These are phyloP conservation scores for Channa striata DNA, from an alignment of 2,797 vertebrate genomes.

Conservation along the genomic window DNA sequence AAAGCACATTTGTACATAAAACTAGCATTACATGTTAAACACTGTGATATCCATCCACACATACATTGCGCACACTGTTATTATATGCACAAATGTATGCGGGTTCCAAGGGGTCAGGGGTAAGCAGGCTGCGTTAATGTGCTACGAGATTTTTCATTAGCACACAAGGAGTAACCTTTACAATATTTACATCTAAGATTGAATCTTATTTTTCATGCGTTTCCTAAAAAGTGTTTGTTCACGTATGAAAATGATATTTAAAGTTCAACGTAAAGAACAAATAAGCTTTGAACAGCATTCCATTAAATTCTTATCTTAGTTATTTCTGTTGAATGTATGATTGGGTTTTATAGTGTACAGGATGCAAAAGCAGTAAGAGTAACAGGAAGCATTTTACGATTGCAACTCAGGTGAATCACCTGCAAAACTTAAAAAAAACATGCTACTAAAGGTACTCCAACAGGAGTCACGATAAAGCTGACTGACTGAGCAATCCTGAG, in stretches of 20 bases:
- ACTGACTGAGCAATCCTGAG: constrained; percentile 56
- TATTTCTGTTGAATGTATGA: constrained; percentile 21
- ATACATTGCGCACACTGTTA: constrained; percentile 32
- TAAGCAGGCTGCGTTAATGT: constrained; percentile 81
- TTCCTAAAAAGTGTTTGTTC: constrained; percentile 53
- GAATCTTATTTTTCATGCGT: constrained; percentile 68
- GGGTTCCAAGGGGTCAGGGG: constrained; percentile 50
- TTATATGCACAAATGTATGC: constrained; percentile 50
- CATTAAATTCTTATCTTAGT: constrained; percentile 20
- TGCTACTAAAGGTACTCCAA: constrained; percentile 71
- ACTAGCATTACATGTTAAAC: constrained; percentile 33
- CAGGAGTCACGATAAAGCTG: constrained; percentile 63
- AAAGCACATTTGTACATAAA: constrained; percentile 33
- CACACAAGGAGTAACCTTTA: constrained; percentile 78
- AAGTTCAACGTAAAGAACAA: constrained; percentile 16
- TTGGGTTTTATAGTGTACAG: constrained; percentile 40
- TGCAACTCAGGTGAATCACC: constrained; percentile 31
- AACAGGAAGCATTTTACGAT: constrained; percentile 61
- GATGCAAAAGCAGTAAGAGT: constrained; percentile 52
- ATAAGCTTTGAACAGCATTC: constrained; percentile 49
- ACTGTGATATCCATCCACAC: constrained; percentile 51
- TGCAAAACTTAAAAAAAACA: constrained; percentile 45
- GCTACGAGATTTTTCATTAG: constrained; percentile 79
- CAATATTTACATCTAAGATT: constrained; percentile 75
- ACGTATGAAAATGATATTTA: constrained; percentile 13